phyloP scores from a whole-genome alignment of 2,888 invertebrate genomes.

The Slavum lentiscoides region DNA sequence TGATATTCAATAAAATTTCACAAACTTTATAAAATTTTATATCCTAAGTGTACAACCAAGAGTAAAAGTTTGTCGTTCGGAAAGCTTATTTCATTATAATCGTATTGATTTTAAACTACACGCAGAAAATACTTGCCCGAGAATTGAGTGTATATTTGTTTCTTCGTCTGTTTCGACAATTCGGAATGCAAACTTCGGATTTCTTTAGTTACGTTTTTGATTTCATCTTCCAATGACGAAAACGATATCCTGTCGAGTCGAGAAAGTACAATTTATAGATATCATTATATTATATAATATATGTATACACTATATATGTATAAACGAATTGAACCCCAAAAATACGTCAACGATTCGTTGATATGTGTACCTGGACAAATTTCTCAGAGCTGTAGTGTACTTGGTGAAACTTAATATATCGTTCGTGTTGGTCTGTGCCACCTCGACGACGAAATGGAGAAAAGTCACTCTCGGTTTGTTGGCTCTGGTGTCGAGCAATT shows the following conservation, averaged over 20 bases:
- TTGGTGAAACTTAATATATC: conserved; percentile 60
- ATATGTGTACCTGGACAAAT: conserved; percentile 54
- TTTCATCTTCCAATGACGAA: conserved; percentile 55
- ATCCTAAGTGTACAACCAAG: no score
- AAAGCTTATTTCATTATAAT: no score
- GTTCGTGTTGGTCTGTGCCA: conserved; percentile 59
- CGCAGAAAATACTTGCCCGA: conserved; percentile 52
- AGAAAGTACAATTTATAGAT: conserved; percentile 1
- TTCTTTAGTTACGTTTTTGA: conserved; percentile 52
- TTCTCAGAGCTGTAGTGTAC: conserved; percentile 57
- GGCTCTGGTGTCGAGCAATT: conserved; percentile 62
- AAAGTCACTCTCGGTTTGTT: conserved; percentile 64
- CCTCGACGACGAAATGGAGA: conserved; percentile 62
- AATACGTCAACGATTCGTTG: not conserved
- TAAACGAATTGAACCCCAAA: not conserved
- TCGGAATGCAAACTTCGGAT: conserved; percentile 49
- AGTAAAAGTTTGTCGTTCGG: no score
- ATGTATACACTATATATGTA: not conserved
- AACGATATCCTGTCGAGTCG: conserved; percentile 50
- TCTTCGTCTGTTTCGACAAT: conserved; percentile 52
- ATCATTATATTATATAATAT: not conserved
- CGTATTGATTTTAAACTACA: not conserved
- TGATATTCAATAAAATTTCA: no score
- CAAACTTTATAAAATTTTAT: no score
- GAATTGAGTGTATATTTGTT: conserved; percentile 52